phyloP scores from a whole-genome alignment of 2,113 vertebrate species.

The Emberiza fucata region DNA sequence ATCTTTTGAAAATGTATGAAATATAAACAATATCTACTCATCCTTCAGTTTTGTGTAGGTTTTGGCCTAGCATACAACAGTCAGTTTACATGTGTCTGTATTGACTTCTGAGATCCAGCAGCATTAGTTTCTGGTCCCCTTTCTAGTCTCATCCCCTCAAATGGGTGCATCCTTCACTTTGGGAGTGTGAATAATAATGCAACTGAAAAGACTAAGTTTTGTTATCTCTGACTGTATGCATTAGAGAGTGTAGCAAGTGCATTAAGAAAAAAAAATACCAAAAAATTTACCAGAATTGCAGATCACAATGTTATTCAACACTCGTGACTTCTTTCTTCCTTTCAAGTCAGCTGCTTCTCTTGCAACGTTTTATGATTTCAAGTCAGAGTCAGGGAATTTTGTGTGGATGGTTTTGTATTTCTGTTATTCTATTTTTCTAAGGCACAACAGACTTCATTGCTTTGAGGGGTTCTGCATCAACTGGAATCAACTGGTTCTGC shows the following conservation, averaged over 20 bases:
- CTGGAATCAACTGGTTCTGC: background rate
- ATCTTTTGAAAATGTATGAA: background rate
- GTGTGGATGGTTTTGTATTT: background rate
- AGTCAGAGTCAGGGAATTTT: background rate
- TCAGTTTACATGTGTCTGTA: background rate
- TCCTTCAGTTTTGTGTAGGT: background rate
- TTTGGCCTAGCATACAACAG: background rate
- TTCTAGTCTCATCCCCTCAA: background rate
- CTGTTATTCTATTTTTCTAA: background rate
- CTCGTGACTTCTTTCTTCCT: background rate
- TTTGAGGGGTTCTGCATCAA: background rate
- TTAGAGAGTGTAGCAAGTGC: background rate
- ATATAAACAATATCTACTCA: background rate
- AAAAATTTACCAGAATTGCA: background rate
- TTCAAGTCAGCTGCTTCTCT: background rate
- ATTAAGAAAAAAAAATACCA: background rate
- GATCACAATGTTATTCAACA: background rate
- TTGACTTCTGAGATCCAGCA: background rate
- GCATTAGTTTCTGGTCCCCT: background rate
- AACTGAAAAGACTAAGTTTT: background rate
- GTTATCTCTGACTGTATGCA: background rate
- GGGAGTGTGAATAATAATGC: background rate
- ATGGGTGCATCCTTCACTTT: fast-evolving
- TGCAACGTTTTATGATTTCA: background rate
- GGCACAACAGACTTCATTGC: background rate